A percentile compares a stretch with the other conserved stretches of the same genome.
Conservation (phyloP, 92 coral and sea anemone genomes). For the Palythoa grandiflora region DNA sequence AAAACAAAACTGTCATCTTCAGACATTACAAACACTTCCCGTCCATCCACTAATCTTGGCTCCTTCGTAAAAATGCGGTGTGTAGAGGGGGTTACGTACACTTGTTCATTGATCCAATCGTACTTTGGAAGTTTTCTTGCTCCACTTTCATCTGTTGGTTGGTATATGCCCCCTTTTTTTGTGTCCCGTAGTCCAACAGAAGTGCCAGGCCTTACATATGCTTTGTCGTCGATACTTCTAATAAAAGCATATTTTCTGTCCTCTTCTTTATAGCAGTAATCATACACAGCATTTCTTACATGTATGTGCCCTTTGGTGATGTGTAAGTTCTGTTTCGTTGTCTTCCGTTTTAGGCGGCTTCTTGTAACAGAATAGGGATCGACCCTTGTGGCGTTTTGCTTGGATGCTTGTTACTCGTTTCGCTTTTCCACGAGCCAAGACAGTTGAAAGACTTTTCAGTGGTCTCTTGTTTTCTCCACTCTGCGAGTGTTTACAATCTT, state of each 20-base stretch:
- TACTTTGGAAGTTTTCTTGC: too few species aligned
- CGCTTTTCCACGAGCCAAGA: conserved; percentile 62
- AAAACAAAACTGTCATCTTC: too few species aligned
- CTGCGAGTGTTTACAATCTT: conserved; percentile 60
- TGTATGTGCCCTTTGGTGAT: conserved; percentile 67
- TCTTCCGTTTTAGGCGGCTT: conserved; percentile 74
- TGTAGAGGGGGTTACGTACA: too few species aligned
- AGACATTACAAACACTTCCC: too few species aligned
- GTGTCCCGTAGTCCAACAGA: conserved; percentile 60
- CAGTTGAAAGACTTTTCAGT: conserved; percentile 57
- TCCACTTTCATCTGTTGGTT: conserved; percentile 42
- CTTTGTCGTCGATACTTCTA: conserved; percentile 65
- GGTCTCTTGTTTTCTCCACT: conserved; percentile 55
- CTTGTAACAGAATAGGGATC: conserved; percentile 69
- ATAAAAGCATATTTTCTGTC: conserved; percentile 59
- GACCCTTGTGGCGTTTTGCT: conserved; percentile 72
- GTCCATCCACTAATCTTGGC: too few species aligned
- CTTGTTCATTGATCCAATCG: too few species aligned
- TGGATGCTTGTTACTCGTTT: conserved; percentile 68
- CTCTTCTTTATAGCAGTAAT: conserved; percentile 57
- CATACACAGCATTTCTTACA: conserved; percentile 63
- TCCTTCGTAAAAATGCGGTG: too few species aligned
- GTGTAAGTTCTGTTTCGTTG: conserved; percentile 61
- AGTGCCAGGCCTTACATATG: conserved; percentile 44
- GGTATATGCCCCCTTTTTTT: conserved; percentile 51